Conservation (phyloP, 2,113 vertebrate genomes). For the Dromas ardeola region DNA sequence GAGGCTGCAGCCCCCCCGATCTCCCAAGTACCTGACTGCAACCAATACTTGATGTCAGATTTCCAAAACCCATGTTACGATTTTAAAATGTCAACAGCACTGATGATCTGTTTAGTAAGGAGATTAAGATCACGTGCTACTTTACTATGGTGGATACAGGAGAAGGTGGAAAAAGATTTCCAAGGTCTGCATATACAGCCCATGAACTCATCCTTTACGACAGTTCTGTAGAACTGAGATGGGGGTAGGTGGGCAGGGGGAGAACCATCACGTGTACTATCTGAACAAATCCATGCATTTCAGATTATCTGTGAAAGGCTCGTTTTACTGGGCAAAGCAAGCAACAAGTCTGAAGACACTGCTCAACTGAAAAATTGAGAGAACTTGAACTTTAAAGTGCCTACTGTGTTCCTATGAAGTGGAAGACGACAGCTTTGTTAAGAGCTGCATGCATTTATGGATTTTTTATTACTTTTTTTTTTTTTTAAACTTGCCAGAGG, state of each 20-base stretch:
- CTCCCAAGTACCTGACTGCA: neutral
- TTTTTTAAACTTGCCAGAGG: neutral
- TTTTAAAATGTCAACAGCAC: neutral
- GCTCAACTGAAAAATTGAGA: neutral
- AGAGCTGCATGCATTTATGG: neutral
- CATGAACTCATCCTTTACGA: neutral
- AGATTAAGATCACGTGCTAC: neutral
- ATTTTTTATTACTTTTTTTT: neutral
- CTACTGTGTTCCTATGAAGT: neutral
- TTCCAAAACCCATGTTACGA: neutral
- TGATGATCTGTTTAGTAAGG: neutral
- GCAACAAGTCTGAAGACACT: neutral
- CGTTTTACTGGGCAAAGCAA: neutral
- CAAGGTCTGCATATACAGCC: neutral
- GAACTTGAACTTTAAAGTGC: neutral
- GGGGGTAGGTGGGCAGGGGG: neutral
- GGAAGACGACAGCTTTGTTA: neutral
- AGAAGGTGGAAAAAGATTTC: neutral
- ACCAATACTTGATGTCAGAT: neutral
- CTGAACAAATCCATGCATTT: neutral
- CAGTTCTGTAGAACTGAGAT: neutral
- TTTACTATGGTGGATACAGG: neutral
- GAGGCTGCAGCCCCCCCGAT: too few species aligned
- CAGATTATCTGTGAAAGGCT: neutral
- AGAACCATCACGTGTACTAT: neutral